A percentile compares a stretch with the other conserved stretches of the same genome.
These are phyloP conservation scores for Papio anubis DNA, from an alignment of 2,113 vertebrate genomes.

Conservation along the genomic window DNA sequence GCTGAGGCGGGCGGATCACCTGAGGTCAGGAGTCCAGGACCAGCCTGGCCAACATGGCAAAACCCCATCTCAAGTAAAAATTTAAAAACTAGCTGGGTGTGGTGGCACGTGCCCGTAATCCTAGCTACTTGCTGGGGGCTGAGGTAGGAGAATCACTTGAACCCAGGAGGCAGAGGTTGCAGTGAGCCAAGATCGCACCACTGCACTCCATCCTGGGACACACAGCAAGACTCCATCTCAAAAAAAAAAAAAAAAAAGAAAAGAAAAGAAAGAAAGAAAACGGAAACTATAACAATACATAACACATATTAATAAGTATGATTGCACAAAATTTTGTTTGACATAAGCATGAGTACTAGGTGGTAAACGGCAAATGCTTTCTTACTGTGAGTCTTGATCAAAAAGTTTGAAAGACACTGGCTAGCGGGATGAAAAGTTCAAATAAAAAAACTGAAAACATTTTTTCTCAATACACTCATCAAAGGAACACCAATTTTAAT, in stretches of 20 bases:
- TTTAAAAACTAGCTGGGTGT: no score
- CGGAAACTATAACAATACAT: background rate
- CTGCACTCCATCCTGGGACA: no score
- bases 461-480: background rate
- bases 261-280: background rate
- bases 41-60: no score
- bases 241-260: background rate
- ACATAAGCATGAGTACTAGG: background rate
- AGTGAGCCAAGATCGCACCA: no score
- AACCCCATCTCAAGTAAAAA: no score
- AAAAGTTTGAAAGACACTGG: background rate
- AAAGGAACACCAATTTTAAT: background rate
- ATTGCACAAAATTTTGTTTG: background rate
- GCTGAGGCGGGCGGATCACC: no score
- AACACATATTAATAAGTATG: background rate
- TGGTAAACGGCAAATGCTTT: background rate
- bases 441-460: background rate
- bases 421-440: background rate
- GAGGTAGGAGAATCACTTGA: no score
- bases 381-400: background rate
- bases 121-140: rapidly evolving
- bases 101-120: no score
- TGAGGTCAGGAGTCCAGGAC: no score
- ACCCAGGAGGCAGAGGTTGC: no score
- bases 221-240: no score